Conservation (phyloP, 1,140 invertebrate species). For the Heliothis subflexa region DNA sequence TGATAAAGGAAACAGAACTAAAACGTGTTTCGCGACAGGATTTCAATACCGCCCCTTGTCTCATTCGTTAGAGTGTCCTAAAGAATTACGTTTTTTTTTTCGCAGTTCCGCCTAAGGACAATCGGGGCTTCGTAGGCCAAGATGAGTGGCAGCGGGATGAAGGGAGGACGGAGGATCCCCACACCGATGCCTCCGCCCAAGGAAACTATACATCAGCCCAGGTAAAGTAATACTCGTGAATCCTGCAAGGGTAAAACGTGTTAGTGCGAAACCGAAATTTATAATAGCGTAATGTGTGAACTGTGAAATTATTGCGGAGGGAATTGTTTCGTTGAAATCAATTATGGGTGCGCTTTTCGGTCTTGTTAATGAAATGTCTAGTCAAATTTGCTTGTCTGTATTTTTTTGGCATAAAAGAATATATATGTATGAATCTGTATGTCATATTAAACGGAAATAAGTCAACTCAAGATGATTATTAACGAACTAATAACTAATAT, state of each 20-base stretch:
- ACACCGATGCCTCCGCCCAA: slow-evolving; percentile 80
- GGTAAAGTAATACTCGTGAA: slow-evolving; percentile 50
- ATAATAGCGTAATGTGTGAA: background rate
- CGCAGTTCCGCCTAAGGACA: slow-evolving; percentile 63
- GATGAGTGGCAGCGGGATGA: slow-evolving; percentile 68
- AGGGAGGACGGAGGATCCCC: slow-evolving; percentile 76
- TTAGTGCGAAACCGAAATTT: background rate
- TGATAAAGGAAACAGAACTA: slow-evolving; percentile 11
- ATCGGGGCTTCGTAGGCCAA: slow-evolving; percentile 45
- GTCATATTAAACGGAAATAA: too few species aligned
- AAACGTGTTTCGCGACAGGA: slow-evolving; percentile 17
- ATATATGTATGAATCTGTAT: too few species aligned
- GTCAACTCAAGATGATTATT: too few species aligned
- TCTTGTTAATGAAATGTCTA: too few species aligned
- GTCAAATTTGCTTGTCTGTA: too few species aligned
- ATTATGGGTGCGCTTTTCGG: background rate
- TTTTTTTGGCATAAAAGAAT: too few species aligned
- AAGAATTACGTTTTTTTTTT: slow-evolving; percentile 68
- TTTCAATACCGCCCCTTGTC: slow-evolving; percentile 48
- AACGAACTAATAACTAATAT: too few species aligned
- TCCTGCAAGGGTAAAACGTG: background rate
- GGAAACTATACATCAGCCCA: slow-evolving; percentile 63
- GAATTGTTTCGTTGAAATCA: background rate
- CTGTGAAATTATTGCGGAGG: background rate
- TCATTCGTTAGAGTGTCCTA: slow-evolving; percentile 59